These are phyloP conservation scores for Mesoligia furuncula DNA, from an alignment of 2,888 invertebrate species.

Conservation along the genomic window DNA sequence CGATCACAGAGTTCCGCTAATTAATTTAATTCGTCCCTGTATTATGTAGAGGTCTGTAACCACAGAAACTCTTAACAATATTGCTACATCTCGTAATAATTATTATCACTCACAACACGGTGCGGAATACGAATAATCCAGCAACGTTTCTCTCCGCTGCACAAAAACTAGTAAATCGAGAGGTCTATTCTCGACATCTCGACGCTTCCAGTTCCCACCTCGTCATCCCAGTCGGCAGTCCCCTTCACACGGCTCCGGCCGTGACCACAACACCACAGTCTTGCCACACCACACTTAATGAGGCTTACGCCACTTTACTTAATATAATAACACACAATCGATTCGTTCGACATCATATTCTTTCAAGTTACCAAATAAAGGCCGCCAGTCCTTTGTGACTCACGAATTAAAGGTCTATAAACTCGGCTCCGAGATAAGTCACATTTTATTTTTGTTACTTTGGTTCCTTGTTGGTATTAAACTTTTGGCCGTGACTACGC, in stretches of 20 bases:
- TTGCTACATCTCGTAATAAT: not conserved
- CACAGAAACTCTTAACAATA: not conserved
- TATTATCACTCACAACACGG: not conserved
- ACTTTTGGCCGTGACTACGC: too few relatives aligned
- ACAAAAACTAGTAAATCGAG: conserved; percentile 53
- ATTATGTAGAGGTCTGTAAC: too few relatives aligned
- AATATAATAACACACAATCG: conserved; percentile 45
- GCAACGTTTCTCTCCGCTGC: conserved; percentile 46
- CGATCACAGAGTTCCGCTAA: too few relatives aligned
- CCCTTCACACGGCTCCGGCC: conserved; percentile 59
- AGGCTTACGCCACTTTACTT: conserved; percentile 51
- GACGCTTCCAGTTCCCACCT: conserved; percentile 47
- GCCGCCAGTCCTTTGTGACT: conserved; percentile 45
- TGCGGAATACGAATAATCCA: conserved; percentile 13
- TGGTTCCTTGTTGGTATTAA: conserved; percentile 1
- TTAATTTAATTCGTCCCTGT: too few relatives aligned
- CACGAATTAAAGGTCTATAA: conserved; percentile 38
- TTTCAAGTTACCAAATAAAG: conserved; percentile 56
- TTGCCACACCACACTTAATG: conserved; percentile 53
- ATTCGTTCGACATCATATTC: conserved; percentile 45
- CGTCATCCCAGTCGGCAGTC: conserved; percentile 32
- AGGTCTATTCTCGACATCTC: conserved; percentile 50
- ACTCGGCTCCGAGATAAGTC: conserved; percentile 25
- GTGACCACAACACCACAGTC: conserved; percentile 39
- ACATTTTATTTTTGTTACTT: conserved; percentile 38